Evolutionary conservation across 2,797 vertebrate species (phyloP).

Genomic region (Myotis myotis): DNA sequence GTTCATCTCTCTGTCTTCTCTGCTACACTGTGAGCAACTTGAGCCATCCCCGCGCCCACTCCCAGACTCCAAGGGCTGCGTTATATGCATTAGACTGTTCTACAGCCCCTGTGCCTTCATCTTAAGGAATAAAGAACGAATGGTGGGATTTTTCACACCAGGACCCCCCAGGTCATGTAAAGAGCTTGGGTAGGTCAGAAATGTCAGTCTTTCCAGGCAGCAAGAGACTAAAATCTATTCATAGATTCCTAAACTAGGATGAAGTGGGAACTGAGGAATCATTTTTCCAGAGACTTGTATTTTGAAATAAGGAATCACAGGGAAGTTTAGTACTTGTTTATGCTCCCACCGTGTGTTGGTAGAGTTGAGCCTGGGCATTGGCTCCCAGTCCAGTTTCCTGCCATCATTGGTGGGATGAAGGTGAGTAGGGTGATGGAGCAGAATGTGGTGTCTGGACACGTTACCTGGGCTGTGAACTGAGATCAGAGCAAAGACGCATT

Average conservation of each 20-base stretch:
- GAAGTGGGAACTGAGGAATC: not conserved
- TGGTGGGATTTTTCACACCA: not conserved
- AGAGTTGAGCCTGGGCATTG: not conserved
- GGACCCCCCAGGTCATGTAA: not conserved
- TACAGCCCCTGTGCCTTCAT: not conserved
- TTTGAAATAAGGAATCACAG: conserved; percentile 12
- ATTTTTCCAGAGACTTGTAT: not conserved
- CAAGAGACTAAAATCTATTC: not conserved
- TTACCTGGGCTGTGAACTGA: not conserved
- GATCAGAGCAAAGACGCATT: not conserved
- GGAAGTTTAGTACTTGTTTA: not conserved
- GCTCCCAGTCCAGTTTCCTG: not conserved
- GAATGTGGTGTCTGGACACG: not conserved
- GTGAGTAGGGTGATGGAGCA: not conserved
- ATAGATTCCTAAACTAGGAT: not conserved
- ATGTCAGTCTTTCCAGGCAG: not conserved
- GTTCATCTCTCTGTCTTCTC: not conserved
- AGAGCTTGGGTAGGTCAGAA: not conserved
- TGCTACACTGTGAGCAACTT: not conserved
- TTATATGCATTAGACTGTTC: not conserved
- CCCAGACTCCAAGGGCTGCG: not conserved
- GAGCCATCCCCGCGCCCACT: not conserved
- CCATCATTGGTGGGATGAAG: not conserved
- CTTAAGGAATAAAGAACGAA: not conserved
- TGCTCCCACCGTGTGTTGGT: not conserved